Conservation (phyloP, 2,113 vertebrate genomes). For the Gopherus evgoodei region DNA sequence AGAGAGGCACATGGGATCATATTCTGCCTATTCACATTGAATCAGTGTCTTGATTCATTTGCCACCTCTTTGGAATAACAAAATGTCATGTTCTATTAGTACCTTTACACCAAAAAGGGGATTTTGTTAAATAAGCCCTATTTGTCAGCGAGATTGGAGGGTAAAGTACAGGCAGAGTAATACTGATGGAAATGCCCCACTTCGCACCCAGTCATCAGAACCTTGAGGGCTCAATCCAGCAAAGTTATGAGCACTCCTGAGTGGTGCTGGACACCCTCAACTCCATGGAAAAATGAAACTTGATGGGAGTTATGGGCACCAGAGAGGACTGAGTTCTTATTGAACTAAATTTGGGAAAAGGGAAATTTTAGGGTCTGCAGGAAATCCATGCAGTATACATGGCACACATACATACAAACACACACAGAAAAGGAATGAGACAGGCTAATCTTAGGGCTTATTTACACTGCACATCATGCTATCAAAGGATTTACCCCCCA, state of each 20-base stretch:
- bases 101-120: background rate
- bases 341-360: rapidly evolving
- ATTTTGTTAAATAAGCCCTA: rapidly evolving
- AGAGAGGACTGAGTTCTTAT: rapidly evolving
- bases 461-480: background rate
- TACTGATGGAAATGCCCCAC: rapidly evolving
- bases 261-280: background rate
- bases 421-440: background rate
- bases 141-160: background rate
- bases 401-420: rapidly evolving
- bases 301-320: background rate
- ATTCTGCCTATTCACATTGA: background rate
- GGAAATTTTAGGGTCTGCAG: rapidly evolving
- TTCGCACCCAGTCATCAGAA: rapidly evolving
- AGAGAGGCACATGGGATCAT: background rate
- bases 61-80: conserved; percentile 8
- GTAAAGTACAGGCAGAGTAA: background rate
- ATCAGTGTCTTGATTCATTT: background rate
- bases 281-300: rapidly evolving
- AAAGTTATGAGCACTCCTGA: background rate
- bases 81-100: background rate
- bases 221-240: rapidly evolving
- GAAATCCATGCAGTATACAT: rapidly evolving
- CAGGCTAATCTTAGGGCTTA: rapidly evolving
- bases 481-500: background rate